Evolutionary conservation across 2,113 vertebrate genomes (phyloP), one percentile per base, ranked within the genome.

Genomic region (Natator depressus): DNA sequence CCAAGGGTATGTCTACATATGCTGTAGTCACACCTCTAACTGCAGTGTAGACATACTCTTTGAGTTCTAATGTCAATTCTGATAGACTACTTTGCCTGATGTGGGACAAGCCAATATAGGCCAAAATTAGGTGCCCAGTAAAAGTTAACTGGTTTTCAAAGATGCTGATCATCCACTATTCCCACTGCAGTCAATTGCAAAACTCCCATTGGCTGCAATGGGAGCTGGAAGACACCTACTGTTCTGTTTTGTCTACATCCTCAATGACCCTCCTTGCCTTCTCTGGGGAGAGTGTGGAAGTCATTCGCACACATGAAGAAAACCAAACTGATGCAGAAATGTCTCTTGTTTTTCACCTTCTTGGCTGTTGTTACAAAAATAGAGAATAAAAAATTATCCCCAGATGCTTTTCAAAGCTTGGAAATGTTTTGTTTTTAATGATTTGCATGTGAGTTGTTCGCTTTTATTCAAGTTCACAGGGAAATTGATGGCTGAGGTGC

Each of bases 81-180:
- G 78, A 31, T 27, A 92, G 81, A 65, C 50, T 95, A 92, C 85
- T 95, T 27, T 79, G 84, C 51, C 80, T 89, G 62, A 84, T 59
- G 57, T 93, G 93, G 88, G 87, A 88, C 81, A 57, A 93, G 94
- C 84, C 91, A 88, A 27, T 47, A 90, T 93, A 93, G 91, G 76
- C 49, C 38, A 92, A 90, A 93, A 54, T 49, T 90, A 55, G 82
- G 87, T 96, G 96, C 95, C 65, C 92, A 92, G 95, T 35, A 22
- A 47, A 92, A 88, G 89, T 93, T 96, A 97, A 96, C 93, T 95
- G 89, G 54, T 94, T 96, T 97, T 96, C 89, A 93, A 90, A 96
- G 57, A 50, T 65, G 87, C 89, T 88, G 92, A 87, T 97, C 86
- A 84, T 89, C 96, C 81, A 5, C 82, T 59, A 88, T 82, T 89